Evolutionary conservation across 2,888 invertebrate species (phyloP).

Genomic region (Eupithecia subumbrata): DNA sequence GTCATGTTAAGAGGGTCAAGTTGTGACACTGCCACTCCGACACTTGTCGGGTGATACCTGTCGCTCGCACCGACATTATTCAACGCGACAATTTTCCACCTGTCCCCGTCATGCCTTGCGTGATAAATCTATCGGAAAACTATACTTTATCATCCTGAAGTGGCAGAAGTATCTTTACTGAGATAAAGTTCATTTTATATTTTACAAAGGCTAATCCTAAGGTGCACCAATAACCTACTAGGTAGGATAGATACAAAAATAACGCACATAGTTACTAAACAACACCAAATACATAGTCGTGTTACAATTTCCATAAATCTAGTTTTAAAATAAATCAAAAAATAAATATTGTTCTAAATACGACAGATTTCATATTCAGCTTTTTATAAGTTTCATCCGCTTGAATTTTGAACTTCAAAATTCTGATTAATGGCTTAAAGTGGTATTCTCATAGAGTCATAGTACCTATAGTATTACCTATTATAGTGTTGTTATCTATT

Average conservation of each 20-base stretch:
- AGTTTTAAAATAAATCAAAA: not conserved
- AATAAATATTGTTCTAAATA: not conserved
- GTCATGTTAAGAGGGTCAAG: conserved; percentile 32
- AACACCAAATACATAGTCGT: not conserved
- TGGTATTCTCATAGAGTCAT: not conserved
- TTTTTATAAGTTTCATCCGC: not conserved
- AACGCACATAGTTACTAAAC: not conserved
- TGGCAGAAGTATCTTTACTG: conserved; percentile 8
- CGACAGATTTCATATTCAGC: not conserved
- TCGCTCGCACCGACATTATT: conserved; percentile 60
- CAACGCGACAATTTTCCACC: conserved; percentile 75
- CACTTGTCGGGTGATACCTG: conserved; percentile 35
- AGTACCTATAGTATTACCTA: not conserved
- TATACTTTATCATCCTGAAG: conserved; percentile 13
- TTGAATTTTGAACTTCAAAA: not conserved
- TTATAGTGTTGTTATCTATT: no score
- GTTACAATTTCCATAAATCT: not conserved
- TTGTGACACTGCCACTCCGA: conserved; percentile 27
- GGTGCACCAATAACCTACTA: not conserved
- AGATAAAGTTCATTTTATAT: not conserved
- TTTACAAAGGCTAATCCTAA: not conserved
- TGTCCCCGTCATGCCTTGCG: conserved; percentile 57
- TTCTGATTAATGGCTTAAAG: not conserved
- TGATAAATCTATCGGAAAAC: conserved; percentile 34
- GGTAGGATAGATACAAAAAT: not conserved